Evolutionary conservation across 2,113 vertebrate species (phyloP).

Genomic region (Mus pahari): DNA sequence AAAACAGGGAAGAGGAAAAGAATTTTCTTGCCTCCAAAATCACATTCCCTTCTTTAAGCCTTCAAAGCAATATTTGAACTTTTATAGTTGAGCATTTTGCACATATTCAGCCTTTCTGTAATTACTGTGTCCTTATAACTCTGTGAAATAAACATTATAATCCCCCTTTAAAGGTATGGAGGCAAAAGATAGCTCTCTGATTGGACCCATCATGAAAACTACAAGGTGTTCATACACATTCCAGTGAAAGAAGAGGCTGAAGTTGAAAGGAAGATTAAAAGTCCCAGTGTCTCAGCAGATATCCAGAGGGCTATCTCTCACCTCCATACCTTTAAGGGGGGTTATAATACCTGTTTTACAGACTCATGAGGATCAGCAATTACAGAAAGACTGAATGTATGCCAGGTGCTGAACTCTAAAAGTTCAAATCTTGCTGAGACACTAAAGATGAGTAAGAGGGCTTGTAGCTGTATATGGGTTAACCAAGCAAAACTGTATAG

Average conservation of each 20-base stretch:
- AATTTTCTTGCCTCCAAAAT: neutral
- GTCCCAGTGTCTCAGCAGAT: neutral
- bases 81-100: neutral
- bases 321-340: neutral
- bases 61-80: neutral
- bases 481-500: neutral
- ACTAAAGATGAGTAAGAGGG: neutral
- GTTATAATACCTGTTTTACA: neutral
- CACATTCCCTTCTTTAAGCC: neutral
- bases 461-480: neutral
- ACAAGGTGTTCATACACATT: too few relatives aligned
- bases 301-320: neutral
- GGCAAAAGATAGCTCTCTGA: too few relatives aligned
- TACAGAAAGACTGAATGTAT: neutral
- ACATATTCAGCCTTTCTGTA: neutral
- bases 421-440: neutral
- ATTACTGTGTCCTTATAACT: neutral
- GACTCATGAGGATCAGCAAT: neutral
- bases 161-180: neutral
- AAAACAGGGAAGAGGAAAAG: neutral
- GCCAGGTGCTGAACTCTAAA: neutral
- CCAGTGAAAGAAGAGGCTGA: neutral
- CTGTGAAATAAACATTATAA: neutral
- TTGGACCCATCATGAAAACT: neutral
- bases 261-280: neutral